Percentiles rank a stretch among this genome's conserved stretches.
Conservation (phyloP, 2,888 invertebrate species). For the Noctua fimbriata region DNA sequence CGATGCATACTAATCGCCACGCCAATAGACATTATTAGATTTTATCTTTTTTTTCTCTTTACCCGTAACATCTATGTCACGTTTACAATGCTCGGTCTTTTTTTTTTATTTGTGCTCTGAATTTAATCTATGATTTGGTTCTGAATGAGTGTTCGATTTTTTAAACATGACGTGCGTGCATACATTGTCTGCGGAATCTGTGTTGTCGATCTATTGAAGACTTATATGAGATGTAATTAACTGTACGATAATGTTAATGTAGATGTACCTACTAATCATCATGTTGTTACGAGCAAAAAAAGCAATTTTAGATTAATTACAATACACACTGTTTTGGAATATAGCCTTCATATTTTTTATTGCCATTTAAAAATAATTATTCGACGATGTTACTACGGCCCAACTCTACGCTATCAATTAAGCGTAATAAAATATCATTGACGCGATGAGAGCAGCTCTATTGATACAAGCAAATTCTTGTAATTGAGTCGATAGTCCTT, state of each 20-base stretch:
- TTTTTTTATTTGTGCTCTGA: slow-evolving; percentile 43
- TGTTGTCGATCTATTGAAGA: slow-evolving; percentile 44
- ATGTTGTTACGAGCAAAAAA: slow-evolving; percentile 26
- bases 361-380: slow-evolving; percentile 9
- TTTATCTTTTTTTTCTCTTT: slow-evolving; percentile 56
- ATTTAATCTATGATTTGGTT: slow-evolving; percentile 46
- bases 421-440: slow-evolving; percentile 47
- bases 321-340: not conserved
- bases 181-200: slow-evolving; percentile 43
- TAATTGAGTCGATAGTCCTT: slow-evolving; percentile 45
- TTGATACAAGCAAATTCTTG: slow-evolving; percentile 51
- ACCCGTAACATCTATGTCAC: slow-evolving; percentile 58
- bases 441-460: slow-evolving; percentile 28
- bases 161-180: slow-evolving; percentile 37
- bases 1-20: slow-evolving; percentile 68
- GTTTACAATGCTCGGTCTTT: slow-evolving; percentile 34
- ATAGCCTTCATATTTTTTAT: slow-evolving; percentile 25
- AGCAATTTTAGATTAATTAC: slow-evolving; percentile 26
- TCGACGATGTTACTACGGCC: not conserved
- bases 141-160: slow-evolving; percentile 57
- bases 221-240: slow-evolving; percentile 51
- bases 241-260: slow-evolving; percentile 13
- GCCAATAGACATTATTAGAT: slow-evolving; percentile 70
- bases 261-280: slow-evolving; percentile 10
- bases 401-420: slow-evolving; percentile 24